Conservation (phyloP, 1,140 invertebrate genomes). For the Oryctes rhinoceros region DNA sequence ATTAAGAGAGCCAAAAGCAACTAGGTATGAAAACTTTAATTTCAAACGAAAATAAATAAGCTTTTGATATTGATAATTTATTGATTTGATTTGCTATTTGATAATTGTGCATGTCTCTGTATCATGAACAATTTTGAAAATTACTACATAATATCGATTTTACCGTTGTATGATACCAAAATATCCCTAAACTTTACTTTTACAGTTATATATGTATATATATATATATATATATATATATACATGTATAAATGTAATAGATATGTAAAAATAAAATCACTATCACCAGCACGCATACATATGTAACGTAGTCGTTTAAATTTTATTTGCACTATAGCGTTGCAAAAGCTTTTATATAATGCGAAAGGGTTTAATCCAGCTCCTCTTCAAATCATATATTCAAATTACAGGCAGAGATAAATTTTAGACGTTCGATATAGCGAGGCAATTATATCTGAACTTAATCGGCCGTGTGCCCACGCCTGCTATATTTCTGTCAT, state of each 20-base stretch:
- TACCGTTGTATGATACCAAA: too few species aligned
- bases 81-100: too few species aligned
- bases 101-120: too few species aligned
- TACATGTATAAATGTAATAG: background rate
- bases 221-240: background rate
- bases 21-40: too few species aligned
- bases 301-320: constrained; percentile 18
- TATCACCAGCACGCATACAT: background rate
- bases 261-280: background rate
- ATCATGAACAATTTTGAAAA: too few species aligned
- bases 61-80: too few species aligned
- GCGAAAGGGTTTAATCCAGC: constrained; percentile 13
- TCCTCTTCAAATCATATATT: constrained; percentile 35
- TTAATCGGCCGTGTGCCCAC: constrained; percentile 33
- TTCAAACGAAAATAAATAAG: too few species aligned
- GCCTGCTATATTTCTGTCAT: constrained; percentile 35
- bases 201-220: background rate
- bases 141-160: too few species aligned
- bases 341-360: constrained; percentile 24
- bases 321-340: constrained; percentile 10
- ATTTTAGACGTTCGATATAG: constrained; percentile 26
- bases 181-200: too few species aligned
- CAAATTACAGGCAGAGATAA: constrained; percentile 30
- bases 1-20: too few species aligned
- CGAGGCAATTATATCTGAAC: constrained; percentile 28